These are phyloP conservation scores for Cylloceria caligata DNA, from an alignment of 2,888 invertebrate species.

Conservation along the genomic window DNA sequence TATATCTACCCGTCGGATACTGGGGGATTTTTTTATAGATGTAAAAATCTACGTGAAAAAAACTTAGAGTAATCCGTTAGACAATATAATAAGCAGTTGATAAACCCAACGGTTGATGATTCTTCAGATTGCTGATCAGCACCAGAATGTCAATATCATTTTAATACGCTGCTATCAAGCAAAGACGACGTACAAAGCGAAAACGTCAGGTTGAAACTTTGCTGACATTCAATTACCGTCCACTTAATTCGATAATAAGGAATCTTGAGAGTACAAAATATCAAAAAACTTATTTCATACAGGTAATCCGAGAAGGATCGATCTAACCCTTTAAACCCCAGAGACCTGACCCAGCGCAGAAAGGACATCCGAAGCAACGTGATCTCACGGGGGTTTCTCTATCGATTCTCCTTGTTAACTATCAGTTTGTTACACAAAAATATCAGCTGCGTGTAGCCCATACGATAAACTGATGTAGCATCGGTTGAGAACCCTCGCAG, in stretches of 20 bases:
- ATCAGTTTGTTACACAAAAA: neutral
- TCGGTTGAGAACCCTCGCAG: slow-evolving; percentile 76
- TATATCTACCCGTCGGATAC: neutral
- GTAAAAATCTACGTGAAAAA: neutral
- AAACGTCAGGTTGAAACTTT: slow-evolving; percentile 37
- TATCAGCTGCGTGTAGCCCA: neutral
- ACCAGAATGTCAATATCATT: neutral
- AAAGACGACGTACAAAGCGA: neutral
- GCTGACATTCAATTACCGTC: slow-evolving; percentile 74
- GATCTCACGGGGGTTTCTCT: neutral
- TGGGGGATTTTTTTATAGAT: neutral
- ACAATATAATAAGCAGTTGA: slow-evolving; percentile 12
- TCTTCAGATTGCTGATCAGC: neutral
- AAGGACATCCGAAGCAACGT: neutral
- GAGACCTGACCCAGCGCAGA: neutral
- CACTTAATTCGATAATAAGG: slow-evolving; percentile 71
- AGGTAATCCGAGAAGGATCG: slow-evolving; percentile 20
- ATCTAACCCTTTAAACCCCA: slow-evolving; percentile 13
- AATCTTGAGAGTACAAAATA: slow-evolving; percentile 62
- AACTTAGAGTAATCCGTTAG: slow-evolving; percentile 1
- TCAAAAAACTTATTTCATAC: slow-evolving; percentile 25
- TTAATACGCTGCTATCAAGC: neutral
- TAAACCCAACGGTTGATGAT: neutral
- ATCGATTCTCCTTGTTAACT: neutral
- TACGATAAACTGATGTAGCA: slow-evolving; percentile 4